Conservation (phyloP, 1,140 invertebrate species). For the Cotesia chilonis region DNA sequence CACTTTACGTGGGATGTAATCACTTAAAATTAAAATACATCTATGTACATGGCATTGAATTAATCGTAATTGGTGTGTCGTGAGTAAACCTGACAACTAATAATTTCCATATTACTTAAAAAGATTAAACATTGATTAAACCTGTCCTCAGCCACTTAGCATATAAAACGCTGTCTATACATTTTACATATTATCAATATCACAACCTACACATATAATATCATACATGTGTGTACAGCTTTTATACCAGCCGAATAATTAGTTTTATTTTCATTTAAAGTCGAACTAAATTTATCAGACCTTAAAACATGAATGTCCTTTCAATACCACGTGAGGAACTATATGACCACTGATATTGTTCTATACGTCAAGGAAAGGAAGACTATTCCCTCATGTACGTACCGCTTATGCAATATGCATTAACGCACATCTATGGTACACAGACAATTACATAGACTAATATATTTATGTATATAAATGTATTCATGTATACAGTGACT, state of each 20-base stretch:
- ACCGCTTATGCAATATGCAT: conserved; percentile 33
- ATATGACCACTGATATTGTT: background rate
- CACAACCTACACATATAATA: too few relatives aligned
- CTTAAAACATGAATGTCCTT: background rate
- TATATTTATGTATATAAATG: too few relatives aligned
- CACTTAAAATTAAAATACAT: too few relatives aligned
- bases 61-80: too few relatives aligned
- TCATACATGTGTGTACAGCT: background rate
- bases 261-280: background rate
- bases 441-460: too few relatives aligned
- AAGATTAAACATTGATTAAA: too few relatives aligned
- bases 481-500: conserved; percentile 1
- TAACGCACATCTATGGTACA: conserved; percentile 24
- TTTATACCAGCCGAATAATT: background rate
- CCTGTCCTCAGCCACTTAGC: background rate
- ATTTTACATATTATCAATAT: conserved; percentile 1
- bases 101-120: too few relatives aligned
- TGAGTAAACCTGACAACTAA: too few relatives aligned
- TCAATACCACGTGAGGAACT: background rate
- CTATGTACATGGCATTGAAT: too few relatives aligned
- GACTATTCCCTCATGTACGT: conserved; percentile 5
- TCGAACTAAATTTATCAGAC: background rate
- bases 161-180: background rate
- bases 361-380: background rate
- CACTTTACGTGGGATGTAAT: too few relatives aligned